Evolutionary conservation across 2,888 invertebrate genomes (phyloP).

Genomic region (Neoscelio sp.): DNA sequence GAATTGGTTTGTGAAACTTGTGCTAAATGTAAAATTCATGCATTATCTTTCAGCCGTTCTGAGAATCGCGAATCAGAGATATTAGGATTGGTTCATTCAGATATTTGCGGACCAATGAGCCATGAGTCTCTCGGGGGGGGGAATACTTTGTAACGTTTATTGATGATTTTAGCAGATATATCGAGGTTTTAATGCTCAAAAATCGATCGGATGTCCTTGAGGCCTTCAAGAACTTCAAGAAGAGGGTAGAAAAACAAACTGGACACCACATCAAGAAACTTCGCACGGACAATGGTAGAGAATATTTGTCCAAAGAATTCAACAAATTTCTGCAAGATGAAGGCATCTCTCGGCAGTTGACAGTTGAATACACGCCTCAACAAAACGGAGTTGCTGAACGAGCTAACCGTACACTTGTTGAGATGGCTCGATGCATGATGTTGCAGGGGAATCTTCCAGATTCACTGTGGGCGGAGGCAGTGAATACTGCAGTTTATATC

Average conservation of each 20-base stretch:
- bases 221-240: slow-evolving; percentile 43
- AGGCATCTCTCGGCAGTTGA: slow-evolving; percentile 39
- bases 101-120: slow-evolving; percentile 67
- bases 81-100: slow-evolving; percentile 62
- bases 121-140: slow-evolving; percentile 37
- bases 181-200: slow-evolving; percentile 38
- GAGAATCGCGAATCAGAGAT: slow-evolving; percentile 16
- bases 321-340: slow-evolving; percentile 31
- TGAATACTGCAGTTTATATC: too few relatives aligned
- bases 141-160: slow-evolving; percentile 62
- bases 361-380: too few relatives aligned
- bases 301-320: slow-evolving; percentile 61
- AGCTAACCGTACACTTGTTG: too few relatives aligned
- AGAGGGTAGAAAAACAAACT: slow-evolving; percentile 37
- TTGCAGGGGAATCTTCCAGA: too few relatives aligned
- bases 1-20: slow-evolving; percentile 37
- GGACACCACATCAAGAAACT: slow-evolving; percentile 53
- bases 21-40: slow-evolving; percentile 52
- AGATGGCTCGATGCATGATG: too few relatives aligned
- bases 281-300: slow-evolving; percentile 57
- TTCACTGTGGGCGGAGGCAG: too few relatives aligned
- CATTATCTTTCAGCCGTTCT: neutral
- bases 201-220: slow-evolving; percentile 21
- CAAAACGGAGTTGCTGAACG: too few relatives aligned
- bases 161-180: slow-evolving; percentile 52